Evolutionary conservation across 2,113 vertebrate species (phyloP).

Genomic region (Nothocercus nigrocapillus): DNA sequence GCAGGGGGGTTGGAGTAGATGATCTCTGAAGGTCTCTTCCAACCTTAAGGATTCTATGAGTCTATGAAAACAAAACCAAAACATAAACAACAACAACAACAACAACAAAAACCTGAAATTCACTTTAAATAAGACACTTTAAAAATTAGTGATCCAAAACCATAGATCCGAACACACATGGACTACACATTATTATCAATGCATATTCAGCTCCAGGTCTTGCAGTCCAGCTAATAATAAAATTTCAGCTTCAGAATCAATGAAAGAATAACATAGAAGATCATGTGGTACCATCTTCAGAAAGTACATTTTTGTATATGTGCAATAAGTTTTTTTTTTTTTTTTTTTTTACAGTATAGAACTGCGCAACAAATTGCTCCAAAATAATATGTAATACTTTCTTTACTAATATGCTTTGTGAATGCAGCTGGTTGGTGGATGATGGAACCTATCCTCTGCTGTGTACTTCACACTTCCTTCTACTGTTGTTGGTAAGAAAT

Average conservation of each 20-base stretch:
- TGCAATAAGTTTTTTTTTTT: neutral
- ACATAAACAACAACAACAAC: too few species aligned
- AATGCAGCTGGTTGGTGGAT: neutral
- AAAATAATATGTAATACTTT: neutral
- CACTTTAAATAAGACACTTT: neutral
- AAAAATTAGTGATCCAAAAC: neutral
- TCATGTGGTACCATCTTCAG: neutral
- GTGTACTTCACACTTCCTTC: neutral
- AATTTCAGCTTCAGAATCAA: neutral
- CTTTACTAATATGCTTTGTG: neutral
- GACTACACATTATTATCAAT: neutral
- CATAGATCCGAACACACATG: neutral
- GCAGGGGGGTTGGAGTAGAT: too few species aligned
- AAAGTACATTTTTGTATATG: neutral
- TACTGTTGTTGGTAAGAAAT: neutral
- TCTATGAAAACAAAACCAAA: too few species aligned
- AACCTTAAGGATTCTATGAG: too few species aligned
- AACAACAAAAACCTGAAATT: neutral
- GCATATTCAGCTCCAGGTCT: neutral
- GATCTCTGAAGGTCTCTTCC: too few species aligned
- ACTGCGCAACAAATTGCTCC: neutral
- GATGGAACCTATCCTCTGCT: accelerated
- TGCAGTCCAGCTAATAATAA: neutral
- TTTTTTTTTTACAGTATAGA: neutral
- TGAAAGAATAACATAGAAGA: neutral